These are phyloP conservation scores for Cotesia glomerata DNA, from an alignment of 1,140 invertebrate species.

Conservation along the genomic window DNA sequence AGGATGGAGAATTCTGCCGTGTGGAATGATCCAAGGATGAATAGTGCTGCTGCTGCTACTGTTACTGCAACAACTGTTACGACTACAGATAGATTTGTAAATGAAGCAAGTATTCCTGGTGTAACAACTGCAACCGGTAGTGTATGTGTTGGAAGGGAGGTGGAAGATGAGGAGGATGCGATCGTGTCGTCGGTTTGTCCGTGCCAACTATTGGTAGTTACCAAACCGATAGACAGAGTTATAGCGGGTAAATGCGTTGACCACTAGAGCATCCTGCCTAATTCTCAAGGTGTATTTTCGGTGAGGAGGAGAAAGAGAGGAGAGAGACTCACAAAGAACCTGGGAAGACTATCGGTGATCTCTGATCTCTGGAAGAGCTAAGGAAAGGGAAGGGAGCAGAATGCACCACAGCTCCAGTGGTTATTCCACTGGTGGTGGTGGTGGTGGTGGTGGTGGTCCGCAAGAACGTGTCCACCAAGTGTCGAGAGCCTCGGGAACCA, in stretches of 20 bases:
- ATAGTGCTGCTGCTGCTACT: no score
- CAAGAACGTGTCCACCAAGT: constrained; percentile 60
- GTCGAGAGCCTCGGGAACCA: constrained; percentile 31
- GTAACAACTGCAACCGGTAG: neutral
- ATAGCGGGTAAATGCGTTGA: neutral
- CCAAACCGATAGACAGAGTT: constrained; percentile 19
- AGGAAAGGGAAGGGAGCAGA: neutral
- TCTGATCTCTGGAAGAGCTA: no score
- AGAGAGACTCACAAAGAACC: neutral
- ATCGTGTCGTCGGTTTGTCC: constrained; percentile 17
- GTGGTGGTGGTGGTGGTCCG: constrained; percentile 46
- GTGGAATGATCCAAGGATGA: constrained; percentile 5
- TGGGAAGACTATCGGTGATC: neutral
- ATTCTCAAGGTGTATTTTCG: constrained; percentile 4
- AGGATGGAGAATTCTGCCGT: constrained; percentile 18
- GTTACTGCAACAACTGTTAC: no score
- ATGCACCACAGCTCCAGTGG: constrained; percentile 45
- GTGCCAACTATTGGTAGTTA: constrained; percentile 27
- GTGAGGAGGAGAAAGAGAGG: neutral
- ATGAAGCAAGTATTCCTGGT: no score
- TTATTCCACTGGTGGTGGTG: neutral
- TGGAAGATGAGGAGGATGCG: neutral
- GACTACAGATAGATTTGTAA: no score
- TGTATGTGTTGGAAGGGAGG: neutral
- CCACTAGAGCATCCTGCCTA: neutral